Conservation (phyloP, 1,140 invertebrate genomes). For the Andricus grossulariae region DNA sequence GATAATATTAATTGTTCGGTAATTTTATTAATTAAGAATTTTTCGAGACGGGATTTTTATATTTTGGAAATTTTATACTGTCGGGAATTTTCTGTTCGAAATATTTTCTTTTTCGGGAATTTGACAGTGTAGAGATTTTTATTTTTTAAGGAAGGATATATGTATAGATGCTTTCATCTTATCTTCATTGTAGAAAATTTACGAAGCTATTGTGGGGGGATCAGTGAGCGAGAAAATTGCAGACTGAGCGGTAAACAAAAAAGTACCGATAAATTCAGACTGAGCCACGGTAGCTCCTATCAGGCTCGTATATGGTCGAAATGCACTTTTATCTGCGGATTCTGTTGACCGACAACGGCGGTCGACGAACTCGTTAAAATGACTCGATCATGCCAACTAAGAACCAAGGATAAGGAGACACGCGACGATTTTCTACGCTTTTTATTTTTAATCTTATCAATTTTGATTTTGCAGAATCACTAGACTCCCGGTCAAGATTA, state of each 20-base stretch:
- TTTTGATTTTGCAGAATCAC: slow-evolving; percentile 10
- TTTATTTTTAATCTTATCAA: slow-evolving; percentile 26
- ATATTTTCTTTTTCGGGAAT: no score
- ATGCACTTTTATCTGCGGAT: slow-evolving; percentile 26
- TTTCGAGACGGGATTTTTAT: no score
- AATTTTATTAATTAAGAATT: no score
- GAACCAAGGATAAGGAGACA: slow-evolving; percentile 25
- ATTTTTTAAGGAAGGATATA: no score
- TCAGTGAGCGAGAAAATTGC: slow-evolving; percentile 16
- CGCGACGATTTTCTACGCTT: slow-evolving; percentile 3
- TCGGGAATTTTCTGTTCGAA: no score
- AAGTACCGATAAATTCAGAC: slow-evolving; percentile 29
- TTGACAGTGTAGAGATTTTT: no score
- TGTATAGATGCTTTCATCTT: background rate
- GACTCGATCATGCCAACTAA: slow-evolving; percentile 9
- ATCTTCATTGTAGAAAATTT: slow-evolving; percentile 7
- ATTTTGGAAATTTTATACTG: no score
- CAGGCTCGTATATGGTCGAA: slow-evolving; percentile 15
- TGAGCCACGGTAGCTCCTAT: slow-evolving; percentile 10
- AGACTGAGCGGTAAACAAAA: slow-evolving; percentile 18
- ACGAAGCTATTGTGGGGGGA: background rate
- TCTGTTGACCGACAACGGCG: slow-evolving; percentile 19
- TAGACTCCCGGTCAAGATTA: background rate
- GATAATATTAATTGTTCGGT: no score
- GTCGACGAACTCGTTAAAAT: slow-evolving; percentile 22